phyloP scores from a whole-genome alignment of 2,888 invertebrate species.

The Netelia fuscicornis region DNA sequence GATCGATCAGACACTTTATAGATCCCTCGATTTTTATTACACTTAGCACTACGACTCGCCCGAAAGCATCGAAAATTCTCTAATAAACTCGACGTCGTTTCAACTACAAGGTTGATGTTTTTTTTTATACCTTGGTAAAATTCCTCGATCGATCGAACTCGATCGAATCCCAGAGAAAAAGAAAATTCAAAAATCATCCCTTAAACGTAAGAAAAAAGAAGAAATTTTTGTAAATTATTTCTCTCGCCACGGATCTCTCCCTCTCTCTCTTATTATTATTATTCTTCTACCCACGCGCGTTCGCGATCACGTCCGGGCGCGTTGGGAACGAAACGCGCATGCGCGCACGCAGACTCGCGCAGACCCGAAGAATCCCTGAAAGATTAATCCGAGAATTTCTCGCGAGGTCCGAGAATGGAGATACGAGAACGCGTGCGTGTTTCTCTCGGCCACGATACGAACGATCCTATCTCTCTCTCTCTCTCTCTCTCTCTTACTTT shows the following conservation, averaged over 20 bases:
- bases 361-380: conserved; percentile 56
- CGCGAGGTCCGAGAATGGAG: conserved; percentile 62
- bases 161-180: conserved; percentile 3
- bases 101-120: neutral
- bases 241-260: conserved; percentile 11
- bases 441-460: conserved; percentile 71
- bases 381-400: conserved; percentile 68
- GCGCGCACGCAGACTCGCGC: conserved; percentile 47
- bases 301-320: conserved; percentile 45
- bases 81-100: conserved; percentile 1
- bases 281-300: conserved; percentile 50
- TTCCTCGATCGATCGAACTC: conserved; percentile 22
- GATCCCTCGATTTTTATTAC: conserved; percentile 33
- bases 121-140: too few species aligned
- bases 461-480: conserved; percentile 69
- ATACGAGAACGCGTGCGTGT: conserved; percentile 66
- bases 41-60: conserved; percentile 22
- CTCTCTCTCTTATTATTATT: conserved; percentile 39
- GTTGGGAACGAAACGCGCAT: conserved; percentile 51
- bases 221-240: neutral
- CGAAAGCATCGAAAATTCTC: conserved; percentile 26
- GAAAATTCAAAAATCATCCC: neutral
- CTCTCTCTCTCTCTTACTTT: conserved; percentile 15
- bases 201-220: neutral
- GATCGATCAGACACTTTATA: conserved; percentile 1